Conservation (phyloP, 2,113 vertebrate species). For the Oplegnathus fasciatus region DNA sequence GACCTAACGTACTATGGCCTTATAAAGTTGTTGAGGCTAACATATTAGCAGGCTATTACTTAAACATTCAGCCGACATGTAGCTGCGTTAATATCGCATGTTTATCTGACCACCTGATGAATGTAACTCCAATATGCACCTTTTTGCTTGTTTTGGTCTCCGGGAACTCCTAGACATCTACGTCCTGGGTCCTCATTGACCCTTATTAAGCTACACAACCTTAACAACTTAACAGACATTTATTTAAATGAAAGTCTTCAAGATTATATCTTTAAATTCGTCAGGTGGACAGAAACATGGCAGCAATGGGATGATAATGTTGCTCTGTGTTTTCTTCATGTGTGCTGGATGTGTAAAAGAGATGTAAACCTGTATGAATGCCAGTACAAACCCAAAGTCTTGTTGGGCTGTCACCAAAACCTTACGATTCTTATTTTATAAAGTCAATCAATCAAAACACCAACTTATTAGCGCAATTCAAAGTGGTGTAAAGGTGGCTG, state of each 20-base stretch:
- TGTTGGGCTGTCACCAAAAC: too few species aligned
- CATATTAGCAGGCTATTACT: background rate
- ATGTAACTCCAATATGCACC: background rate
- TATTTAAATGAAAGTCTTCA: too few species aligned
- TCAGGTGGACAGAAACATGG: too few species aligned
- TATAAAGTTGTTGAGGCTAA: background rate
- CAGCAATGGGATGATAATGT: too few species aligned
- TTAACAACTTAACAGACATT: too few species aligned
- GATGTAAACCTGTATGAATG: too few species aligned
- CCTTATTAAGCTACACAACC: background rate
- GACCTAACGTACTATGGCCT: background rate
- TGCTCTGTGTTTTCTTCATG: too few species aligned
- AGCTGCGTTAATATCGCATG: background rate
- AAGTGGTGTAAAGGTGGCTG: background rate
- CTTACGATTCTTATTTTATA: too few species aligned
- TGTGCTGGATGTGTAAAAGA: too few species aligned
- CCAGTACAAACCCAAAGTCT: too few species aligned
- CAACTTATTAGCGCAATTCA: background rate
- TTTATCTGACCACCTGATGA: background rate
- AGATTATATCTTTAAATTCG: too few species aligned
- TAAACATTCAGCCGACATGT: background rate
- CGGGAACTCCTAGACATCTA: background rate
- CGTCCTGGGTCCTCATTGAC: background rate
- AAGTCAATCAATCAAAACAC: background rate
- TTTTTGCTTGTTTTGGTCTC: background rate